Evolutionary conservation across 2,113 vertebrate genomes (phyloP), one percentile per base, ranked within the genome.

Genomic region (Emberiza fucata): DNA sequence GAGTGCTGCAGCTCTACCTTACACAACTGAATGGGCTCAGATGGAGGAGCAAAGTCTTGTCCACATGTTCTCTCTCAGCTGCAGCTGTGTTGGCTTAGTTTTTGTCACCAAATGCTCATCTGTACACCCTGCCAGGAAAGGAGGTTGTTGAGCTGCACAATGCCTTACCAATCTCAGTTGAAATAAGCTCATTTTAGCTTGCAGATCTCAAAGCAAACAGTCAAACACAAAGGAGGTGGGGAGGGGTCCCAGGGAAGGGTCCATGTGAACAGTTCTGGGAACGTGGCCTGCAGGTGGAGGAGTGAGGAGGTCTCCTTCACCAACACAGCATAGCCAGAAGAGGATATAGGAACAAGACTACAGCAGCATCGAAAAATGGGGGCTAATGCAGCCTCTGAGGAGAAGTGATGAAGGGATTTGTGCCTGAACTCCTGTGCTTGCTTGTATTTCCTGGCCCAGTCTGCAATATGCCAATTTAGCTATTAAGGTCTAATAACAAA

Each of bases 401-500:
- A 54, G 33, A 75, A 50, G 2, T 50, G 45, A 68, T 33, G n/a
- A 77, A 69, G 47, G 4, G 13, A 45, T 4, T 44, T 33, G 47
- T 20, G 33, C 10, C 50, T 44, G 63, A 76, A 69, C 45, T 59
- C 24, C 39, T 63, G 14, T 27, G 31, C 29, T 82, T 60, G 39
- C 37, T 78, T 73, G 9, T 50, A 28, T 92, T 90, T 88, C 28
- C 56, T 50, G n/a, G 56, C 20, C 44, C 39, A 56, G 60, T 61
- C 53, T 81, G 40, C 48, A 75, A 93, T 86, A 64, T 94, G 57
- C 48, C 37, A 81, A 83, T 94, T 93, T 95, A 95, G 76, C 71
- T 92, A 73, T 90, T 93, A 94, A 86, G 31, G 33, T 81, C 56
- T 90, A 93, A 90, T 79, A 94, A 88, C 76, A 84, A 95, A 93